Evolutionary conservation across 2,888 invertebrate species (phyloP).

Genomic region (Timema podura): DNA sequence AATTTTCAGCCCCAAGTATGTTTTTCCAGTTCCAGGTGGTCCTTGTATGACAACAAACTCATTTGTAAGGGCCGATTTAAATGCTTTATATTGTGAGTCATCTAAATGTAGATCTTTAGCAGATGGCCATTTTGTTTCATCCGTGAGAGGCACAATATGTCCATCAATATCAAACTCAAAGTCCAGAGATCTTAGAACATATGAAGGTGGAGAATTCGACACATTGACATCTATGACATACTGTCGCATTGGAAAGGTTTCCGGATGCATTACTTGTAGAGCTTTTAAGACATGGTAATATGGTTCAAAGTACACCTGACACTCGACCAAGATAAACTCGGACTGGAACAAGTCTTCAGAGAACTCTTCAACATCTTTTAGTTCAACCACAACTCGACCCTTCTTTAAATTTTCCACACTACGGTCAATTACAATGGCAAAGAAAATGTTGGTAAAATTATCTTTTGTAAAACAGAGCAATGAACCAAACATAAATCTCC

Average conservation of each 20-base stretch:
- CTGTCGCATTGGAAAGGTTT: constrained; percentile 61
- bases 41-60: constrained; percentile 80
- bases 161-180: constrained; percentile 5
- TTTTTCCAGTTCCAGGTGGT: constrained; percentile 86
- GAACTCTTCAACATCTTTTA: constrained; percentile 40
- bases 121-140: constrained; percentile 47
- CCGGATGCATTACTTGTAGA: constrained; percentile 54
- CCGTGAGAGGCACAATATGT: constrained; percentile 13
- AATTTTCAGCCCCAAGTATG: constrained; percentile 72
- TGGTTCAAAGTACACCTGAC: constrained; percentile 63
- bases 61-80: constrained; percentile 60
- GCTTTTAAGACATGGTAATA: constrained; percentile 66
- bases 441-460: constrained; percentile 20
- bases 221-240: constrained; percentile 57
- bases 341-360: neutral
- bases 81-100: constrained; percentile 62
- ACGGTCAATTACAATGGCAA: constrained; percentile 24
- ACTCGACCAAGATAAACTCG: constrained; percentile 63
- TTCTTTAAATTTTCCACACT: constrained; percentile 42
- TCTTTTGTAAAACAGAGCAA: constrained; percentile 62
- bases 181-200: neutral
- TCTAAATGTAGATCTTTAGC: constrained; percentile 53
- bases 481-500: constrained; percentile 66
- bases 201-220: constrained; percentile 11
- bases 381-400: constrained; percentile 41